Evolutionary conservation across 2,113 vertebrate genomes (phyloP), one percentile per base, ranked within the genome.

Genomic region (Sylvia atricapilla): DNA sequence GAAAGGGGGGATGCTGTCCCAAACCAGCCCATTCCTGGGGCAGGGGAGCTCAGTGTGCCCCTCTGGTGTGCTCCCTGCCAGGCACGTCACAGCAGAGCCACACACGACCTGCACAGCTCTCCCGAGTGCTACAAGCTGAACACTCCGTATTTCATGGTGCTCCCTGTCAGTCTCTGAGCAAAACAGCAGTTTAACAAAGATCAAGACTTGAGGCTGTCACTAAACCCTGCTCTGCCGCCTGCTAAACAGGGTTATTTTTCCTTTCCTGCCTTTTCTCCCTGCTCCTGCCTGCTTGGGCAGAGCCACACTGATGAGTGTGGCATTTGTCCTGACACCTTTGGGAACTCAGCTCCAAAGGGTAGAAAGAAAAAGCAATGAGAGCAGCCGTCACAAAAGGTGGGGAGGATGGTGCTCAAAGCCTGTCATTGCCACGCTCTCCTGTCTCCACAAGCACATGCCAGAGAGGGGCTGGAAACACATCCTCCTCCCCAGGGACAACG

Each of bases 141-240:
- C 78, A 68, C 33, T 58, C 4, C 3, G 21, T 84, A 84, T 90
- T 87, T 89, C 55, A 10, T 25, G 18, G 92, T 9, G 30, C 49
- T 91, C 79, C 25, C 80, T 96, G 87, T 96, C 94, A 93, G 43
- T 35, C 69, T 84, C 23, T 7, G 41, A 96, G 94, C 68, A 94
- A 96, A 97, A 94, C 82, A 66, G 72, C 89, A 94, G 93, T 95
- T 96, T 96, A 96, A 94, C 88, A 97, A 94, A 96, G 93, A 96
- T 96, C 97, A 95, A 16, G 89, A 89, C 79, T 69, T 55, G 73
- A 94, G 88, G 76, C 60, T 95, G 94, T 80, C 60, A 41, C 88
- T 85, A 85, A 74, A 90, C 16, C 10, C 64, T 33, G 47, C 11
- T 25, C 24, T 6, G 7, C 6, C 0, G 25, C 88, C 84, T 52